A percentile compares a stretch with the other conserved stretches of the same genome.
phyloP scores from a whole-genome alignment of 2,888 invertebrate species.

The Agrypnus murinus region DNA sequence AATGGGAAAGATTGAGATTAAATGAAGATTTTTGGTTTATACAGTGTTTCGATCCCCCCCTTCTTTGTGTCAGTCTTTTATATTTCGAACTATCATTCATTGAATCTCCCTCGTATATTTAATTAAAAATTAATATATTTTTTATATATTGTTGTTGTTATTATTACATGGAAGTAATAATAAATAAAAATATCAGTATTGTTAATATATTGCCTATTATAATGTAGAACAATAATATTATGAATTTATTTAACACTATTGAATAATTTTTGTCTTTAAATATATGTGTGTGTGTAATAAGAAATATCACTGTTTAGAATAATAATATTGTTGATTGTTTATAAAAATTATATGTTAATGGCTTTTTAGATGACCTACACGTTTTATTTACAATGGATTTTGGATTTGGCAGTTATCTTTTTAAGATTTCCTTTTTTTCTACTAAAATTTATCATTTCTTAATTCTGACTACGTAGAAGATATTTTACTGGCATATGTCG shows the following conservation, averaged over 20 bases:
- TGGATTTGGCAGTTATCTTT: constrained; percentile 15
- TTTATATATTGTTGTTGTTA: too few relatives aligned
- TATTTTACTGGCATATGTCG: too few relatives aligned
- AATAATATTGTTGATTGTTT: constrained; percentile 44
- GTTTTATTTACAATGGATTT: constrained; percentile 34
- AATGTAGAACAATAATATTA: not conserved
- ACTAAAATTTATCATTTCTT: constrained; percentile 4
- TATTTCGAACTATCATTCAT: too few relatives aligned
- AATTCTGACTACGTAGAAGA: not conserved
- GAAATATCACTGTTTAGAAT: constrained; percentile 11
- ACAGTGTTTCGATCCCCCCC: too few relatives aligned
- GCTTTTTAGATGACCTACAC: constrained; percentile 29
- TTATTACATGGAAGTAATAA: not conserved
- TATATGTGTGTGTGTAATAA: not conserved
- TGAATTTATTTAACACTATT: not conserved
- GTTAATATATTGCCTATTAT: not conserved
- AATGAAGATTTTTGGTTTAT: too few relatives aligned
- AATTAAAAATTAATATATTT: too few relatives aligned
- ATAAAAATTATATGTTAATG: not conserved
- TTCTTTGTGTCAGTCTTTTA: too few relatives aligned
- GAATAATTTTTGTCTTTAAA: constrained; percentile 1
- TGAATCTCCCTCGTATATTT: too few relatives aligned
- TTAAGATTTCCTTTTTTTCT: not conserved
- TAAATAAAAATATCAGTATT: constrained; percentile 10
- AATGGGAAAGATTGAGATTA: too few relatives aligned